Percentiles rank a stretch among this genome's conserved stretches.
These are phyloP conservation scores for Ursus arctos DNA, from an alignment of 2,113 vertebrate genomes.

Conservation along the genomic window DNA sequence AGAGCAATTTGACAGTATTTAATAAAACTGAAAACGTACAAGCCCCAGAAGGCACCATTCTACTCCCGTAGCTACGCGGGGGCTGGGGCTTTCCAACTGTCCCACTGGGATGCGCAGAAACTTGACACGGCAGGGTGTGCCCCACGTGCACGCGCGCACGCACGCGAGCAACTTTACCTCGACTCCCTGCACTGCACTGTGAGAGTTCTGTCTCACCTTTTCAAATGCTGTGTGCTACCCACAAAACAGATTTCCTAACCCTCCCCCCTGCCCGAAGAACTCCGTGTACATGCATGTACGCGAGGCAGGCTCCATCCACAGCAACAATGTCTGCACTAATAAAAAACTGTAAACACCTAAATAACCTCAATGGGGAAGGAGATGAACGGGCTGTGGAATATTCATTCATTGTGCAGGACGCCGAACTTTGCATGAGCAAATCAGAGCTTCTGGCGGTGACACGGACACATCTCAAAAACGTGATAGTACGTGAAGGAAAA, in stretches of 20 bases:
- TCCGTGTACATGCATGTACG: neutral
- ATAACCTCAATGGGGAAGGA: neutral
- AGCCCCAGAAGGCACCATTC: neutral
- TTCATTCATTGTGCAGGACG: neutral
- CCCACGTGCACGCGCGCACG: rapidly evolving
- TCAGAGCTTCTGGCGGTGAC: neutral
- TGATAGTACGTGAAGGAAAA: neutral
- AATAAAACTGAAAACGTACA: neutral
- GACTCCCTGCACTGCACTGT: no score
- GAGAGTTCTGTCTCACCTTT: neutral
- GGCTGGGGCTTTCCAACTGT: neutral
- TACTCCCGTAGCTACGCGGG: neutral
- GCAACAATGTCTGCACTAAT: neutral
- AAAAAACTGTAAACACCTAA: neutral
- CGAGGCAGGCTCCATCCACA: neutral
- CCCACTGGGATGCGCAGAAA: neutral
- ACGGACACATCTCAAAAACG: neutral
- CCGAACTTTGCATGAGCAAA: neutral
- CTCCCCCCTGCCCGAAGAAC: neutral
- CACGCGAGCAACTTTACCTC: no score
- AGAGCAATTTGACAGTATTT: neutral
- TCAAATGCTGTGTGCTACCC: neutral
- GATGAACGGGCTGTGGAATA: neutral
- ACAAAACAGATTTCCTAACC: constrained; percentile 13
- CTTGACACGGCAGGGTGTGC: neutral